Conservation (phyloP, 2,797 vertebrate species). For the Prunella strophiata region DNA sequence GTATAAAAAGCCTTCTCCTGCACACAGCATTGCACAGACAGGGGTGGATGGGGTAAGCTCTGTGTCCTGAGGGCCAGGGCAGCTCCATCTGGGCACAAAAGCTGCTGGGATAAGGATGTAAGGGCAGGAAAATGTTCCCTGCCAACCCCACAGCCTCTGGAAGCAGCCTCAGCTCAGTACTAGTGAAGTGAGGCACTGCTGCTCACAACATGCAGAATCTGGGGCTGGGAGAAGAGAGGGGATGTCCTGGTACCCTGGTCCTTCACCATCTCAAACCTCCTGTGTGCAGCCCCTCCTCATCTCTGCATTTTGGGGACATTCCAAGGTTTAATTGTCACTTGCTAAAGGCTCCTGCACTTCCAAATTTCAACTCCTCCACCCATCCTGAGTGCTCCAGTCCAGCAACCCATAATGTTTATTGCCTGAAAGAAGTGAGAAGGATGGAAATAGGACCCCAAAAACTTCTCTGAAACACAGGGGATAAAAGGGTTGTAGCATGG, state of each 20-base stretch:
- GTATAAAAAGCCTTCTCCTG: background rate
- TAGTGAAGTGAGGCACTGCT: background rate
- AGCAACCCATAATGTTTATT: background rate
- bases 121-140: background rate
- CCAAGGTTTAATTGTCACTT: background rate
- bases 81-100: background rate
- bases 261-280: background rate
- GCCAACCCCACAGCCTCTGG: background rate
- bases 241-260: background rate
- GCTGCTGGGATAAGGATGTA: background rate
- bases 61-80: background rate
- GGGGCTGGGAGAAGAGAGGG: background rate
- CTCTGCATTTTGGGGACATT: background rate
- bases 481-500: background rate
- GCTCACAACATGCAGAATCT: background rate
- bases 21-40: background rate
- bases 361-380: background rate
- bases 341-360: background rate
- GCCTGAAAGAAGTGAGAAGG: background rate
- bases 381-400: background rate
- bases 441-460: background rate
- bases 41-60: background rate
- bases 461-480: background rate
- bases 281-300: rapidly evolving
- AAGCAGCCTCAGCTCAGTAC: background rate